Base-by-base conservation (phyloP, 2,888 invertebrate genomes). In the Pheosia gnoma region DNA sequence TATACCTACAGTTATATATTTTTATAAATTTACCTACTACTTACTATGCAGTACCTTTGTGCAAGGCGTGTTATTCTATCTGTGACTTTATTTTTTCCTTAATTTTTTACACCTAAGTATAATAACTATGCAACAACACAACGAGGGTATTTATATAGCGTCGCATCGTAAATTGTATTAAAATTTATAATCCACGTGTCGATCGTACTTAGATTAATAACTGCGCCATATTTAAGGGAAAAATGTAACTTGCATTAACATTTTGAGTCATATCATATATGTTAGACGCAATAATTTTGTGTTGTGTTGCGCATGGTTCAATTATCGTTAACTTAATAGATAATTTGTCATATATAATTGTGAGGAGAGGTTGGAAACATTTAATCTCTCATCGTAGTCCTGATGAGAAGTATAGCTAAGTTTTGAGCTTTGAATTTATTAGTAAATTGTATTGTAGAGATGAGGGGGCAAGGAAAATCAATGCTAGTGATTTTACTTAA, bases 131-230 rank as follows among this genome's bases (percentile, higher is more conserved):
- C n/a, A 39, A 5, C 3, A 3, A 47, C n/a, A 47, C 11, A 5
- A 4, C n/a, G 5, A 47, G 47, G 4, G 47, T n/a, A 47, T 47
- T 47, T 47, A 47, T 47, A 47, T 47, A 47, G 47, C 47, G 47
- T 6, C 47, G 47, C 47, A 5, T n/a, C 47, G 9, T n/a, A n/a
- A 59, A n/a, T 58, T 45, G 6, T 57, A 38, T 49, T 54, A 57
- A 65, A 25, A 59, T 66, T 67, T 45, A 47, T 58, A 72, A 8
- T 67, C 74, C 74, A 74, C 74, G 68, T 68, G 74, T 59, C 37
- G 6, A 9, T 55, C 36, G 6, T 25, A 25, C 2, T 25, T 7
- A 45, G 55, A 52, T 52, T 47, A 60, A 47, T 41, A 63, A 70
- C 71, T 75, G 67, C 74, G 74, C 57, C 66, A 61, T 63, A 63